These are phyloP conservation scores for Halcyon malimbica DNA, from an alignment of 2,113 vertebrate species.

Conservation along the genomic window DNA sequence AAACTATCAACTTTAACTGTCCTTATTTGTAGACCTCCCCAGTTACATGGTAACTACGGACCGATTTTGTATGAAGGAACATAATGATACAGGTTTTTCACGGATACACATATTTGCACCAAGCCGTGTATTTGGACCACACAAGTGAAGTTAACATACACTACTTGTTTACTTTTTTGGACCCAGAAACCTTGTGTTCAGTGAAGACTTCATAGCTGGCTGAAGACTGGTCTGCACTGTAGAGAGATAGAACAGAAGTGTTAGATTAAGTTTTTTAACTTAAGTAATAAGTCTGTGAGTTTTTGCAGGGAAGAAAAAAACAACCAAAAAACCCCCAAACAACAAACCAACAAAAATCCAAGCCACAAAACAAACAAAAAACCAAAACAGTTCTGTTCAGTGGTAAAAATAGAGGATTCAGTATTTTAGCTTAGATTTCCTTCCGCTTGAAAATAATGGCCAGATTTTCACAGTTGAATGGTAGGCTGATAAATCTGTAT, in stretches of 20 bases:
- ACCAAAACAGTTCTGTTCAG: neutral
- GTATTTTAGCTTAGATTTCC: neutral
- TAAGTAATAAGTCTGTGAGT: neutral
- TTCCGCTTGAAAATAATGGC: neutral
- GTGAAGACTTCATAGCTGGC: neutral
- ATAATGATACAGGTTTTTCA: neutral
- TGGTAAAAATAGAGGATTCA: neutral
- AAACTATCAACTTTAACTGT: slow-evolving; percentile 16
- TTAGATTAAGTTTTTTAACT: neutral
- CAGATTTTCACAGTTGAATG: neutral
- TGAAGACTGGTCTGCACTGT: neutral
- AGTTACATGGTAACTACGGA: neutral
- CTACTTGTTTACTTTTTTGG: neutral
- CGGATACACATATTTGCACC: neutral
- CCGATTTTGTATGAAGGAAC: neutral
- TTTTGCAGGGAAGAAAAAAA: neutral
- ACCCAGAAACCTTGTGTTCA: neutral
- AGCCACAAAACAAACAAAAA: neutral
- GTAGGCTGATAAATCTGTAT: neutral
- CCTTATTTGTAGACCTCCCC: slow-evolving; percentile 40
- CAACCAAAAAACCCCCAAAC: neutral
- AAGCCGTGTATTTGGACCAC: neutral
- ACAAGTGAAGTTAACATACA: neutral
- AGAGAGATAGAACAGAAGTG: neutral
- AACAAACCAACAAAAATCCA: too few relatives aligned